Evolutionary conservation across 1,140 invertebrate species (phyloP).

Genomic region (Cherax destructor): DNA sequence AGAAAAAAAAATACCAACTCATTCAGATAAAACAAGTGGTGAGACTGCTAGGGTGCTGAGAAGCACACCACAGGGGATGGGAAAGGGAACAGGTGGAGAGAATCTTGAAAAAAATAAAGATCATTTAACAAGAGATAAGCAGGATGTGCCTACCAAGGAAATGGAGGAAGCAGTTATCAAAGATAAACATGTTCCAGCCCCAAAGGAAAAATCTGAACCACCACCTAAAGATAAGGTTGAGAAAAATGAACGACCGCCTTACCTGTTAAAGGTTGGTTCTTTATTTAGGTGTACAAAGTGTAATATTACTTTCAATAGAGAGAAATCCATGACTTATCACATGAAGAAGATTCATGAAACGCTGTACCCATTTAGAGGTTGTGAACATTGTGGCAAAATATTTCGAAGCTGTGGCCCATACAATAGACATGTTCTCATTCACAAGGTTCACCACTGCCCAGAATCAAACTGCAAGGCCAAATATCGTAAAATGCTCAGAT

Average conservation of each 20-base stretch:
- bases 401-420: slow-evolving; percentile 71
- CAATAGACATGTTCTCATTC: slow-evolving; percentile 62
- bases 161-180: background rate
- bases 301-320: slow-evolving; percentile 68
- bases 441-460: slow-evolving; percentile 66
- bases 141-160: background rate
- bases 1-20: slow-evolving; percentile 3
- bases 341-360: slow-evolving; percentile 72
- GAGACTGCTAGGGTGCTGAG: slow-evolving; percentile 24
- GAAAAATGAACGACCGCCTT: slow-evolving; percentile 55
- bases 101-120: background rate
- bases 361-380: slow-evolving; percentile 69
- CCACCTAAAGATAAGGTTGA: background rate
- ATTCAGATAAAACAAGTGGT: background rate
- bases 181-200: slow-evolving; percentile 8
- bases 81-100: background rate
- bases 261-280: slow-evolving; percentile 61
- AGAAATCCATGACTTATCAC: slow-evolving; percentile 71
- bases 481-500: slow-evolving; percentile 59
- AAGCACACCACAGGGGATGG: slow-evolving; percentile 2
- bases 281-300: slow-evolving; percentile 70
- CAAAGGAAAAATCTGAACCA: slow-evolving; percentile 9
- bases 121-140: background rate
- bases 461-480: slow-evolving; percentile 68
- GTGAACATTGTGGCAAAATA: slow-evolving; percentile 68